Percentiles rank a stretch among this genome's conserved stretches.
Conservation (phyloP, 2,797 vertebrate species). For the Ctenosaura bakeri region DNA sequence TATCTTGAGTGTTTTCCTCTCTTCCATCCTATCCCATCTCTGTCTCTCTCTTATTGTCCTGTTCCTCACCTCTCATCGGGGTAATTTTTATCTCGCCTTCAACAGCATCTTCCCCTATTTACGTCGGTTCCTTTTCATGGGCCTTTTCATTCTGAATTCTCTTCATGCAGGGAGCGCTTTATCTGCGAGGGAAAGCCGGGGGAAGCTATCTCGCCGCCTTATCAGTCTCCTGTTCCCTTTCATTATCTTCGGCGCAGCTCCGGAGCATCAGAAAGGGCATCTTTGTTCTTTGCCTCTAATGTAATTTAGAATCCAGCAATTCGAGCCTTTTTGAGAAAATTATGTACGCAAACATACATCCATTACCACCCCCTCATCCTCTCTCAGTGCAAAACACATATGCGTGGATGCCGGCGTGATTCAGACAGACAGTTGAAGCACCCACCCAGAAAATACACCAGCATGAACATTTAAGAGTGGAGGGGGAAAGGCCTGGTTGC, state of each 20-base stretch:
- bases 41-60: slow-evolving; percentile 17
- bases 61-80: slow-evolving; percentile 40
- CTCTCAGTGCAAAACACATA: not conserved
- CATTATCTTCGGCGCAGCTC: slow-evolving; percentile 70
- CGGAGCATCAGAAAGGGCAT: slow-evolving; percentile 71
- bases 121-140: slow-evolving; percentile 54
- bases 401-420: accelerated
- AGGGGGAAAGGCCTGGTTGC: not conserved
- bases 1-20: slow-evolving; percentile 20
- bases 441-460: not conserved
- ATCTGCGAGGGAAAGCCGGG: slow-evolving; percentile 51
- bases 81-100: slow-evolving; percentile 52
- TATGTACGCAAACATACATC: slow-evolving; percentile 40
- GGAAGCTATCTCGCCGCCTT: slow-evolving; percentile 72
- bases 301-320: slow-evolving; percentile 55
- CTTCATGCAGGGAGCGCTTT: slow-evolving; percentile 66
- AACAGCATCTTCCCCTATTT: not conserved
- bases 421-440: slow-evolving; percentile 5
- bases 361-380: slow-evolving; percentile 21
- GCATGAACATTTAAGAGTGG: not conserved
- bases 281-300: slow-evolving; percentile 72
- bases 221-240: slow-evolving; percentile 71
- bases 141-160: slow-evolving; percentile 62
- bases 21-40: not conserved
- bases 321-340: slow-evolving; percentile 61